Percentiles rank a stretch among this genome's conserved stretches.
phyloP scores from a whole-genome alignment of 35 echinoderm and acorn worm species.

The Eucidaris tribuloides region DNA sequence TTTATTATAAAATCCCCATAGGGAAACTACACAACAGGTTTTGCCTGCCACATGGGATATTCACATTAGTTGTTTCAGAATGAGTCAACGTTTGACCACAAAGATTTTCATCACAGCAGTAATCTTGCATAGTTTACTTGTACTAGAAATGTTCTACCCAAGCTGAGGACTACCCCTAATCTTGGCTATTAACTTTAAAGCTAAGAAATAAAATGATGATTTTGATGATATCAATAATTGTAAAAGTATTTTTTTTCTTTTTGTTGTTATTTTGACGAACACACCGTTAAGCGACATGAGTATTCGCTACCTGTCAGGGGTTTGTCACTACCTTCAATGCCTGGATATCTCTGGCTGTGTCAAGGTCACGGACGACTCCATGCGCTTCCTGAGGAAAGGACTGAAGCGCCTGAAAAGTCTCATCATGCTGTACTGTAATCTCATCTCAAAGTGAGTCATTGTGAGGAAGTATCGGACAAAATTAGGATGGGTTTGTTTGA shows the following conservation, averaged over 20 bases:
- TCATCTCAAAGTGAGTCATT: conserved; percentile 80
- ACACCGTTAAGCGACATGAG: conserved; percentile 87
- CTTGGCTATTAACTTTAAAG: too few species aligned
- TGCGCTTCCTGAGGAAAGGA: conserved; percentile 90
- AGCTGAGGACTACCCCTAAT: too few species aligned
- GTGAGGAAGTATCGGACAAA: not conserved
- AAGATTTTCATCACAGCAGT: too few species aligned
- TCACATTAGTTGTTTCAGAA: too few species aligned
- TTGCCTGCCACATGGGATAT: too few species aligned
- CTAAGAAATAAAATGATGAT: too few species aligned
- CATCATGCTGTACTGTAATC: conserved; percentile 85
- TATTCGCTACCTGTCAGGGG: conserved; percentile 89
- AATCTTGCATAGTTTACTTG: too few species aligned
- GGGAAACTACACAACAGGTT: too few species aligned
- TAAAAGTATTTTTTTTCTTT: not conserved
- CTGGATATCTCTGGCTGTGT: conserved; percentile 92
- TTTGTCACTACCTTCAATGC: conserved; percentile 83
- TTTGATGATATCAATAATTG: not conserved
- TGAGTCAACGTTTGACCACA: too few species aligned
- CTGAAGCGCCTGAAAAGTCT: conserved; percentile 72
- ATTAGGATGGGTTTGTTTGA: not conserved
- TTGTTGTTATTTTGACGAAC: not conserved
- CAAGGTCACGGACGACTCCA: conserved; percentile 82
- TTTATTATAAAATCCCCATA: too few species aligned
- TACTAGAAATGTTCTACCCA: too few species aligned